phyloP scores from a whole-genome alignment of 2,797 vertebrate species.

The Rhadinocentrus ornatus region DNA sequence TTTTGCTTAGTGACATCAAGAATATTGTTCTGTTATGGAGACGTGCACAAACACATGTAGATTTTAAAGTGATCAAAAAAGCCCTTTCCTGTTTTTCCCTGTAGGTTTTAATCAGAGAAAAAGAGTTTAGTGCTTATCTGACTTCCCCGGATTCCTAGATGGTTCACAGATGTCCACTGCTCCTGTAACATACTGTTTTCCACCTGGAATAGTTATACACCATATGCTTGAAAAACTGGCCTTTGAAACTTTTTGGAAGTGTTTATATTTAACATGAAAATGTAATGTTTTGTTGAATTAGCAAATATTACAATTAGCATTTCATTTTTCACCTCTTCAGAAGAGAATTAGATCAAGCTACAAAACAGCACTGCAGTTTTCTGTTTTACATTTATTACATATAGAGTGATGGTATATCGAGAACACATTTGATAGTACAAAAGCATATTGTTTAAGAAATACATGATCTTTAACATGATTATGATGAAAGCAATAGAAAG shows the following conservation, averaged over 20 bases:
- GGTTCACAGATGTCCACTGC: slow-evolving; percentile 13
- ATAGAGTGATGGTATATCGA: background rate
- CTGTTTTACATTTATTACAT: slow-evolving; percentile 5
- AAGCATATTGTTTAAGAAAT: slow-evolving; percentile 14
- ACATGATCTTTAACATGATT: background rate
- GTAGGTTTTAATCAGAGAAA: slow-evolving; percentile 2
- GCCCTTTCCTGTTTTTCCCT: slow-evolving; percentile 5
- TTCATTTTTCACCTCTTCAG: background rate
- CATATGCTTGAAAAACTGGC: background rate
- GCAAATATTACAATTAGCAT: background rate
- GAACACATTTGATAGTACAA: slow-evolving; percentile 4
- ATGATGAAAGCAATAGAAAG: slow-evolving; percentile 23
- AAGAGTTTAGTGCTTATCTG: slow-evolving; percentile 11
- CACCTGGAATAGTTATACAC: background rate
- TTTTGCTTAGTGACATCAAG: no score
- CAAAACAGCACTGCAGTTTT: background rate
- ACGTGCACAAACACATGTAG: no score
- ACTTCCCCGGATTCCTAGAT: slow-evolving; percentile 47
- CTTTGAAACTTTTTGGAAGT: background rate
- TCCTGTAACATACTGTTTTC: background rate
- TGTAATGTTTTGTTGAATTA: background rate
- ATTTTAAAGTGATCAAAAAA: no score
- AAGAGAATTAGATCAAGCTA: slow-evolving; percentile 4
- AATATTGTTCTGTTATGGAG: no score
- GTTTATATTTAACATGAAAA: slow-evolving; percentile 5